Evolutionary conservation across 2,797 vertebrate genomes (phyloP).

Genomic region (Nyctalus aviator): DNA sequence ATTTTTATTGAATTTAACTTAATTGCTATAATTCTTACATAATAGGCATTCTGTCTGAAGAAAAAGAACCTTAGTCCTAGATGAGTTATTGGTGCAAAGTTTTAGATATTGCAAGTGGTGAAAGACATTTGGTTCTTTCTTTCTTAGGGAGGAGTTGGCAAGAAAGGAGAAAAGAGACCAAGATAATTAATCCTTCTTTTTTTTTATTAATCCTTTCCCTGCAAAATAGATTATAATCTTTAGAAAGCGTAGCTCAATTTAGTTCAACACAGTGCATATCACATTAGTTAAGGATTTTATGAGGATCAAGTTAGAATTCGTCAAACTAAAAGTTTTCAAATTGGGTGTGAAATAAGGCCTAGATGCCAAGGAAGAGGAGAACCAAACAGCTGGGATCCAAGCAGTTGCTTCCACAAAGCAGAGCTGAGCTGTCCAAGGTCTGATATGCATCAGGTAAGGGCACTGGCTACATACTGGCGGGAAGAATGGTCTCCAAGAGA

Average conservation of each 20-base stretch:
- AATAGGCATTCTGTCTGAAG: conserved; percentile 18
- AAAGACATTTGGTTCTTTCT: not conserved
- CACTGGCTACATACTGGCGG: not conserved
- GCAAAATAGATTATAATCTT: not conserved
- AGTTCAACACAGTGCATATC: not conserved
- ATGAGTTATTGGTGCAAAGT: conserved; percentile 14
- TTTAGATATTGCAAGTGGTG: conserved; percentile 17
- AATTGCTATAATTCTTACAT: conserved; percentile 53
- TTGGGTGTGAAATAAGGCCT: not conserved
- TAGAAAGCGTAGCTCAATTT: not conserved
- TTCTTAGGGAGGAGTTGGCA: not conserved
- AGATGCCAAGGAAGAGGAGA: not conserved
- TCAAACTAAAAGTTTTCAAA: conserved; percentile 22
- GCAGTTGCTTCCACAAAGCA: not conserved
- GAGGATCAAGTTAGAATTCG: not conserved
- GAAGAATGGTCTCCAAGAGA: not conserved
- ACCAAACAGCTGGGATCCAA: not conserved
- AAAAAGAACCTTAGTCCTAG: not conserved
- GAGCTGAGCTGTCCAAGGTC: not conserved
- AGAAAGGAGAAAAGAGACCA: conserved; percentile 15
- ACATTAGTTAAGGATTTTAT: not conserved
- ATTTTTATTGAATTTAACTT: conserved; percentile 56
- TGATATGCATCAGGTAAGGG: not conserved
- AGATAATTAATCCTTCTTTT: conserved; percentile 5
- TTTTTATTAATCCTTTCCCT: not conserved